Evolutionary conservation across 2,888 invertebrate species (phyloP).

Genomic region (Mesodorylaimus sp.): DNA sequence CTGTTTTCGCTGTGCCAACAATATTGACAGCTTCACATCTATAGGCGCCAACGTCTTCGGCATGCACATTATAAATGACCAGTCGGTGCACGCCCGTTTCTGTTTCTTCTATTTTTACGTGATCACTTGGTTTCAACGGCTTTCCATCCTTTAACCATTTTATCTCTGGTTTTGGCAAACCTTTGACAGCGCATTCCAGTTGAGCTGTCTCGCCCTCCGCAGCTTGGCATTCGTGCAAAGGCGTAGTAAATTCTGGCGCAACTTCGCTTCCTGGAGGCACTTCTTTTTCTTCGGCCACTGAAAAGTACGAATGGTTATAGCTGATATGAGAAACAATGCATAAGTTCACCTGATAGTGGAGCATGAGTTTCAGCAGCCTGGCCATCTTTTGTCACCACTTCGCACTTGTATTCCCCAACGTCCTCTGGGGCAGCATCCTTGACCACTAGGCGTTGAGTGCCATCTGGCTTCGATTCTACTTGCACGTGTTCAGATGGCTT

Average conservation of each 20-base stretch:
- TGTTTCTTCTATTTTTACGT: neutral
- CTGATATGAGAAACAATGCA: no score
- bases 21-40: conserved; percentile 70
- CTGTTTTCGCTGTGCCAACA: conserved; percentile 42
- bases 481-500: conserved; percentile 14
- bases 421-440: conserved; percentile 47
- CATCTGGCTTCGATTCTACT: conserved; percentile 39
- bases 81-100: conserved; percentile 35
- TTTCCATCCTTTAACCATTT: conserved; percentile 63
- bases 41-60: conserved; percentile 59
- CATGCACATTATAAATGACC: conserved; percentile 47
- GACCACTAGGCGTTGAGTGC: conserved; percentile 53
- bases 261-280: neutral
- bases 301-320: no score
- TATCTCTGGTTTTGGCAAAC: conserved; percentile 70
- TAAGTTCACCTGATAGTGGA: no score
- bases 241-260: conserved; percentile 55
- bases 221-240: conserved; percentile 36
- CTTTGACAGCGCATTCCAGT: conserved; percentile 66
- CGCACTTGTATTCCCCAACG: conserved; percentile 24
- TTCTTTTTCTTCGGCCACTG: conserved; percentile 6
- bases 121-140: conserved; percentile 17
- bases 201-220: conserved; percentile 15
- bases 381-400: conserved; percentile 31
- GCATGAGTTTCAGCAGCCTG: no score